Evolutionary conservation across 2,888 invertebrate species (phyloP), one percentile per base, ranked within the genome.

Genomic region (Amitus sp.): DNA sequence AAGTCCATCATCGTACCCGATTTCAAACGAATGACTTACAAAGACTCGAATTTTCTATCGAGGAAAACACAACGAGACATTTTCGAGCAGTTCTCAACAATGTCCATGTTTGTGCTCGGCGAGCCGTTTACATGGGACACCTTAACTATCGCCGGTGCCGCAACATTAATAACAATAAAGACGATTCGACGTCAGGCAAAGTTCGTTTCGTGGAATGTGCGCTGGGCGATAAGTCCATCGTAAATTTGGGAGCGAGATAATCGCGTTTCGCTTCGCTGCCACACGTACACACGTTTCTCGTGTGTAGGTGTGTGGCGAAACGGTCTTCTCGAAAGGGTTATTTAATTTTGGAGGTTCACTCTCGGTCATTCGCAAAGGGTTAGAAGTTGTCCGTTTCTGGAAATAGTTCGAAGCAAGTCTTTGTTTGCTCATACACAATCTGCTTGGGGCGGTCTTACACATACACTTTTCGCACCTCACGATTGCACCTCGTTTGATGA

Each of bases 401-500:
- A n/a, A 34, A 34, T 4, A 34, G 34, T 34, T 34, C 23, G 23
- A 23, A 13, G 10, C n/a, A 34, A n/a, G 4, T 13, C 34, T 23
- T 23, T 23, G 3, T 34, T 34, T 34, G 4, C 34, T 34, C n/a
- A 34, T 13, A 34, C 34, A 34, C 12, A 12, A 10, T 13, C 34
- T n/a, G n/a, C 34, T 34, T 13, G 34, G 34, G 34, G 34, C 13
- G n/a, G 13, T 34, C 13, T 34, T 34, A 34, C 34, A 56, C 56
- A 56, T 49, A 56, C 56, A 49, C 49, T 56, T 46, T 39, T 56
- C 46, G 56, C 56, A 56, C 55, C 55, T 55, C 55, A 55, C 49
- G n/a, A n/a, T n/a, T n/a, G n/a, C n/a, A n/a, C n/a, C n/a, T n/a
- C n/a, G n/a, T n/a, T n/a, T n/a, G n/a, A n/a, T n/a, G n/a, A n/a